Evolutionary conservation across 2,113 vertebrate species (phyloP), one percentile per base, ranked within the genome.

Genomic region (Scalopus aquaticus): DNA sequence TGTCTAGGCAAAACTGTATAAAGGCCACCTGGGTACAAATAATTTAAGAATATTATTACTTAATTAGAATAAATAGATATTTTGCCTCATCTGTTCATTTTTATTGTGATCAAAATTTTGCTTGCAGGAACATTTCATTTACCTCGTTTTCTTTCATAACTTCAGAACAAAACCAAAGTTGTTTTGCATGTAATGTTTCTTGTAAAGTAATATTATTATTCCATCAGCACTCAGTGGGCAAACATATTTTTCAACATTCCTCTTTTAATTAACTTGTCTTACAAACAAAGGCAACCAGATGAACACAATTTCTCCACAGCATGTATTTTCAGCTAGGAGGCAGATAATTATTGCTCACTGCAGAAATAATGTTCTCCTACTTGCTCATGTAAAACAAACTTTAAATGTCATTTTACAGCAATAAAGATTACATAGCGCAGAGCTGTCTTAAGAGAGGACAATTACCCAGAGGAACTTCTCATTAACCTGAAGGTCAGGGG

Each of bases 331-430:
- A 96, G 92, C 97, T 97, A 97, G 94, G 81, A 98, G 96, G 96
- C 83, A 98, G 95, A 98, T 98, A 97, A 98, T 98, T 98, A 97
- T 98, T 98, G 95, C 84, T 98, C 93, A 97, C 95, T 98, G 88
- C 86, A 97, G 96, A 98, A 98, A 97, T 97, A 96, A 96, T 95
- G 93, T 96, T 97, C 94, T 96, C 97, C 93, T 97, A 97, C 96
- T 98, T 97, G 95, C 88, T 97, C 96, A 95, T 97, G 97, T 98
- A 98, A 98, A 98, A 98, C 96, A 98, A 98, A 98, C 96, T 98
- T 98, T 97, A 98, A 98, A 98, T 98, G 96, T 96, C 95, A 97
- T 96, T 98, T 98, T 98, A 97, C 76, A 97, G 94, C 28, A 15
- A 97, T 98, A 97, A 98, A 97, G 92, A 98, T 98, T 98, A 95